Conservation (phyloP, 2,113 vertebrate species). For the Cyprinodon tularosa region DNA sequence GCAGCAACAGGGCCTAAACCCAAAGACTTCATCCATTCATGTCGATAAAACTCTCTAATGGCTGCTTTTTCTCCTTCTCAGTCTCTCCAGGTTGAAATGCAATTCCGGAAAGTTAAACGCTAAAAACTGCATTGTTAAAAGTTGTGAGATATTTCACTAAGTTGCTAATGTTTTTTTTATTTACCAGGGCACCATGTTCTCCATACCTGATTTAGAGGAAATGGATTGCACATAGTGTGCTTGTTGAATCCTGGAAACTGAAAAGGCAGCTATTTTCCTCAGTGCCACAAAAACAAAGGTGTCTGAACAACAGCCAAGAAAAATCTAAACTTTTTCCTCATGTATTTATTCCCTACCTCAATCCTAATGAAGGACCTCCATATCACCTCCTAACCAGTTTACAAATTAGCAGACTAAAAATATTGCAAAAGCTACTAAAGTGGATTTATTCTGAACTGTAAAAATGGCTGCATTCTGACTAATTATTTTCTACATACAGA, state of each 20-base stretch:
- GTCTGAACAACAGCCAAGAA: neutral
- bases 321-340: neutral
- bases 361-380: neutral
- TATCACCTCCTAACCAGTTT: neutral
- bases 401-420: neutral
- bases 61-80: too few species aligned
- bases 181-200: conserved; percentile 15
- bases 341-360: neutral
- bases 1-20: too few species aligned
- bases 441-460: neutral
- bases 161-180: neutral
- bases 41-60: too few species aligned
- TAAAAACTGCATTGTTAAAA: neutral
- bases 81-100: too few species aligned
- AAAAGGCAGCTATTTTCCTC: conserved; percentile 20
- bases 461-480: neutral
- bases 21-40: too few species aligned
- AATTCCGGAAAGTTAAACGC: neutral
- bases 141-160: neutral
- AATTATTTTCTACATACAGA: neutral
- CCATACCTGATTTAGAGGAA: conserved; percentile 28
- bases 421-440: neutral
- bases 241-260: conserved; percentile 6
- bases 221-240: conserved; percentile 23
- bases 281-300: neutral